Conservation (phyloP, 2,888 invertebrate genomes). For the Magallana nippona region DNA sequence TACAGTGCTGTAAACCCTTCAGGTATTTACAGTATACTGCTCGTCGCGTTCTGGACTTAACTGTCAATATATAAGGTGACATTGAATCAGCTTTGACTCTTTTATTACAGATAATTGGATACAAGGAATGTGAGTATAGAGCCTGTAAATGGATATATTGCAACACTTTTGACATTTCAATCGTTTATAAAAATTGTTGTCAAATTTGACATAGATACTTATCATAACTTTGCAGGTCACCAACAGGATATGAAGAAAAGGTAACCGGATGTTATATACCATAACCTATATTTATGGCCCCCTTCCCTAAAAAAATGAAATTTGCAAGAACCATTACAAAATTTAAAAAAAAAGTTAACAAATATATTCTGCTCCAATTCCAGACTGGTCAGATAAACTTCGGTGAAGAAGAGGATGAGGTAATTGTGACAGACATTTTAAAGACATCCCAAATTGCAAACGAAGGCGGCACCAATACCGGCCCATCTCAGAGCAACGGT, state of each 20-base stretch:
- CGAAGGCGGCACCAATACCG: no score
- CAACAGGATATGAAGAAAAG: slow-evolving; percentile 15
- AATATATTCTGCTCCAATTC: not conserved
- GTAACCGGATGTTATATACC: not conserved
- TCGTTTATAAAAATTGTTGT: not conserved
- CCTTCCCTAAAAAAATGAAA: no score
- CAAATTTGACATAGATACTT: no score
- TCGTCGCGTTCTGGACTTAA: no score
- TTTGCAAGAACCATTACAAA: no score
- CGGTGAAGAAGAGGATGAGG: slow-evolving; percentile 6
- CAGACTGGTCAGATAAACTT: slow-evolving; percentile 10
- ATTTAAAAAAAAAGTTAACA: no score
- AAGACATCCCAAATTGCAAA: not conserved
- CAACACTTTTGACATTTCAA: not conserved
- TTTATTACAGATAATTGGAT: slow-evolving; percentile 1
- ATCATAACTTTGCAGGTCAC: not conserved
- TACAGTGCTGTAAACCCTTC: not conserved
- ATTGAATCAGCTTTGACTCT: not conserved
- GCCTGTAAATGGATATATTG: not conserved
- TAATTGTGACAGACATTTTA: not conserved
- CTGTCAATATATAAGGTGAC: not conserved
- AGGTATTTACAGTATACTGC: not conserved
- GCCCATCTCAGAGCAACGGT: not conserved
- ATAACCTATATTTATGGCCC: no score
- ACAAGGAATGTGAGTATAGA: slow-evolving; percentile 3